phyloP scores from a whole-genome alignment of 23 tunicate genomes.

The Ascidia mentula region DNA sequence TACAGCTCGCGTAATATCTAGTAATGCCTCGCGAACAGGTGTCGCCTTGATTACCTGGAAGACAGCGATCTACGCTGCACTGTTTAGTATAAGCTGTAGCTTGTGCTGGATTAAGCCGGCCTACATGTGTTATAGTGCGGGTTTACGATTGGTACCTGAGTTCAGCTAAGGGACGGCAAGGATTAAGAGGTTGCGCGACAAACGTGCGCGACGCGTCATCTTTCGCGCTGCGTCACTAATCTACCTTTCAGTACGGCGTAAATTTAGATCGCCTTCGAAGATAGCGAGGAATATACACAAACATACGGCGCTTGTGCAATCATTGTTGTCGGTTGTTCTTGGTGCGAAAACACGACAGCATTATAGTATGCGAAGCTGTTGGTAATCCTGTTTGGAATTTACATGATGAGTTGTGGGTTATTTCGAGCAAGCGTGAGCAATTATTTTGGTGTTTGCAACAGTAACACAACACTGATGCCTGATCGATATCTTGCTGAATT shows the following conservation, averaged over 20 bases:
- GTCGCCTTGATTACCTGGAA: neutral
- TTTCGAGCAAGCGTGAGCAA: too few relatives aligned
- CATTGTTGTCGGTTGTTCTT: too few relatives aligned
- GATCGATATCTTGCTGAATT: too few relatives aligned
- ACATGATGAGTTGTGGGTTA: too few relatives aligned
- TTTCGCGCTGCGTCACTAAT: neutral
- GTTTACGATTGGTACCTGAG: neutral
- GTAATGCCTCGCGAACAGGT: conserved; percentile 9
- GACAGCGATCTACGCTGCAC: neutral
- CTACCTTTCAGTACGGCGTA: neutral
- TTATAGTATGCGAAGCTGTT: too few relatives aligned
- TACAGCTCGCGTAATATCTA: conserved; percentile 1
- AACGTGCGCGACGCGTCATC: neutral
- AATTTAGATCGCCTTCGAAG: neutral
- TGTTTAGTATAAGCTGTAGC: conserved; percentile 12
- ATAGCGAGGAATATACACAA: too few relatives aligned
- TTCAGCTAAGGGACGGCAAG: neutral
- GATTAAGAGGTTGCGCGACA: neutral
- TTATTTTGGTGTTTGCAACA: too few relatives aligned
- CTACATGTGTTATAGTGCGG: neutral
- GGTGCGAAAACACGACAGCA: too few relatives aligned
- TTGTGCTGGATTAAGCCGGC: neutral
- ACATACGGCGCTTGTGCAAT: too few relatives aligned
- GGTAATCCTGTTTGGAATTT: too few relatives aligned
- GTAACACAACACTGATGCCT: too few relatives aligned